Base-by-base conservation (phyloP, 2,888 invertebrate species). In the Platycheirus rosarum region DNA sequence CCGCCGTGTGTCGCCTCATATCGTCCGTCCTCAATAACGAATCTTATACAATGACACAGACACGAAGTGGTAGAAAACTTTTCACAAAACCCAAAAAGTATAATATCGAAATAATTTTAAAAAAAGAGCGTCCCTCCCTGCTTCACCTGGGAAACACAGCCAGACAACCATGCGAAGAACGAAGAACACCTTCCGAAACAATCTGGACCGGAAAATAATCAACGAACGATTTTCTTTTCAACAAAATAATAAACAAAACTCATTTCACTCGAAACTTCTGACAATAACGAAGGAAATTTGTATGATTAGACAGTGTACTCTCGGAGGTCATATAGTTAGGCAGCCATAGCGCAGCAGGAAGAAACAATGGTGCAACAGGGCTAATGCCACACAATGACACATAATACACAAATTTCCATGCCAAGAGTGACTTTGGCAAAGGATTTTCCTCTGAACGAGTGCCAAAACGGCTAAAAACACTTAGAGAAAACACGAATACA, bases 191-290 rank as follows among this genome's bases (percentile, higher is more conserved):
- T 75, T 66, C 44, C 9, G n/a, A 66, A 60, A 60, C 80, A 80
- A 75, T 80, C 75, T 75, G 75, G 57, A 75, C 71, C 77, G 82
- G 77, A 82, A 82, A 82, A 82, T 82, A 82, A 82, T 82, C 82
- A 82, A 82, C 77, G 49, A 55, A 82, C 68, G 82, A 82, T 82
- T 82, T 77, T 82, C 77, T 77, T 82, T 68, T 82, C 77, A 77
- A 62, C 82, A 77, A 71, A 77, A 68, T 82, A 77, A 82, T 82
- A 82, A 82, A 82, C 82, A 82, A 82, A 60, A 82, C 66, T 73
- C 77, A 73, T 82, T 82, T 68, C 62, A 68, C 57, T 73, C 44
- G 32, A 62, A 75, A 69, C 60, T 66, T 62, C 37, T 49, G 70
- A 80, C 68, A 79, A 74, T 63, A 63, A 79, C 18, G 26, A 42